These are phyloP conservation scores for Lagorchestes hirsutus DNA, from an alignment of 2,797 vertebrate species.

Conservation along the genomic window DNA sequence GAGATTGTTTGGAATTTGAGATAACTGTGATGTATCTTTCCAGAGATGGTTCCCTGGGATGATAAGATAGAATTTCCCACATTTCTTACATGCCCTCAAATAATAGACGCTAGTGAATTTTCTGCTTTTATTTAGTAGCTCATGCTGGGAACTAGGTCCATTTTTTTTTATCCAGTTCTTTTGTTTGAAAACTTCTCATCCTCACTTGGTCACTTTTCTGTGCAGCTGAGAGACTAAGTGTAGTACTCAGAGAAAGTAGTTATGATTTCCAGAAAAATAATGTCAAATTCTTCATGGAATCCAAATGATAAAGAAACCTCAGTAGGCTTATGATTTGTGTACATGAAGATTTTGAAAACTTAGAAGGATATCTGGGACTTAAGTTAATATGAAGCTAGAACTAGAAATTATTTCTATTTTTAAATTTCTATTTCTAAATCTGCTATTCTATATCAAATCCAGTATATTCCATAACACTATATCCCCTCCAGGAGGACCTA, in stretches of 20 bases:
- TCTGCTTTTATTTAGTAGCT: not conserved
- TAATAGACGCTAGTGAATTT: not conserved
- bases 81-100: not conserved
- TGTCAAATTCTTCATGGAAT: not conserved
- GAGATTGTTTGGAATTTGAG: not conserved
- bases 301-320: not conserved
- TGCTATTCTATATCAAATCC: not conserved
- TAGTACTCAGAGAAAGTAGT: not conserved
- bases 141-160: not conserved
- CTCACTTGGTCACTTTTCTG: not conserved
- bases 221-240: not conserved
- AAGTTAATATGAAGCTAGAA: not conserved
- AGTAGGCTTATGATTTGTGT: not conserved
- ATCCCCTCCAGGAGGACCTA: not conserved
- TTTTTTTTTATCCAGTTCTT: not conserved
- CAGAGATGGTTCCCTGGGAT: not conserved
- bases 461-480: not conserved
- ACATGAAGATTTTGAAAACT: not conserved
- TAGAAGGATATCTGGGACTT: not conserved
- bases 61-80: not conserved
- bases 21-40: not conserved
- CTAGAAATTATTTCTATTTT: not conserved
- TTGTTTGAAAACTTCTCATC: not conserved
- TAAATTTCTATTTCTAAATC: not conserved
- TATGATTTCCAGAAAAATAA: not conserved